Percentiles rank a stretch among this genome's conserved stretches.
Evolutionary conservation across 2,888 invertebrate genomes (phyloP).

Genomic region (Acanthosoma haemorrhoidale): DNA sequence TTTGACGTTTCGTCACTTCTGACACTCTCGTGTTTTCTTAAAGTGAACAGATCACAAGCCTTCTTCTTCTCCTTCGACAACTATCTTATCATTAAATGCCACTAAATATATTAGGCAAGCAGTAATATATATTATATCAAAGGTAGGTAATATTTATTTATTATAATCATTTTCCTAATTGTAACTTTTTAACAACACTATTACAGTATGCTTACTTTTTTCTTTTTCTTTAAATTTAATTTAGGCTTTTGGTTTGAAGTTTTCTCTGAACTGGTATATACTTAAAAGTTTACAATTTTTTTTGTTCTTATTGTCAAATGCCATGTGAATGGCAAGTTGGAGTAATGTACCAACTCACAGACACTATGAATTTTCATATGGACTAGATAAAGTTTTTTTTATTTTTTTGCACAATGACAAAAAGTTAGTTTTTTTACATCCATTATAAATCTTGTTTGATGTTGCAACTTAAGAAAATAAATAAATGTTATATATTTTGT

Average conservation of each 20-base stretch:
- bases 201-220: not conserved
- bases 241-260: slow-evolving; percentile 11
- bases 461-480: too few relatives aligned
- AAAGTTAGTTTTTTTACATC: too few relatives aligned
- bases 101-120: slow-evolving; percentile 27
- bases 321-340: not conserved
- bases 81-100: slow-evolving; percentile 20
- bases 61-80: slow-evolving; percentile 21
- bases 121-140: not conserved
- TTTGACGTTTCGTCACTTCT: slow-evolving; percentile 20
- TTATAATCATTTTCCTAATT: not conserved
- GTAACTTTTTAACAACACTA: not conserved
- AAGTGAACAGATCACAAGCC: slow-evolving; percentile 27
- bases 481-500: too few relatives aligned
- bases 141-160: not conserved
- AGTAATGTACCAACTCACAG: slow-evolving; percentile 19
- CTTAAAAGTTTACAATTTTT: not conserved
- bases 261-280: slow-evolving; percentile 10
- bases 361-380: not conserved
- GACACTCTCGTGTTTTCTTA: not conserved
- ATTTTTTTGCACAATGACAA: not conserved
- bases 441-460: too few relatives aligned
- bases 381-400: not conserved
- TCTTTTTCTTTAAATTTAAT: not conserved
- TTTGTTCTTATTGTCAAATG: slow-evolving; percentile 15